phyloP scores from a whole-genome alignment of 2,888 invertebrate genomes.

The Pandemis cinnamomeana region DNA sequence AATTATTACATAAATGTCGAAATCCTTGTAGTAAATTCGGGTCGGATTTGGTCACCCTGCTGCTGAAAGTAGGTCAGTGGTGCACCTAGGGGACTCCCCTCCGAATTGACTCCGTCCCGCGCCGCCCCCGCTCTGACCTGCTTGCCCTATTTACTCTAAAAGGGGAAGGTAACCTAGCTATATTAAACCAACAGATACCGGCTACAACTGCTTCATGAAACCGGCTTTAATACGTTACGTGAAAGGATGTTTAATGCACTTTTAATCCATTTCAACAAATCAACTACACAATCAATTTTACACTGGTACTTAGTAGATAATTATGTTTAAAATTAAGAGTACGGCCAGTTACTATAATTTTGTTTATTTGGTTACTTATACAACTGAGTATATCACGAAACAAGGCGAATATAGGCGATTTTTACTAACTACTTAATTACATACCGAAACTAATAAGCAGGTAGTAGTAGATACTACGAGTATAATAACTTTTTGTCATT shows the following conservation, averaged over 20 bases:
- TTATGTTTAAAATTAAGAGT: no score
- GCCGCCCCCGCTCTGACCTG: constrained; percentile 47
- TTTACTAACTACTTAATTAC: no score
- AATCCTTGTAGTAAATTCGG: background rate
- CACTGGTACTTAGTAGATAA: no score
- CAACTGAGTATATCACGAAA: no score
- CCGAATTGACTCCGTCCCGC: constrained; percentile 51
- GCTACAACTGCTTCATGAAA: background rate
- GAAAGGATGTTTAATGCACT: background rate
- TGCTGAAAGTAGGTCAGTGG: constrained; percentile 76
- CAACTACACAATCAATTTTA: background rate
- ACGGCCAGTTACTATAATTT: no score
- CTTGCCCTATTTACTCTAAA: constrained; percentile 39
- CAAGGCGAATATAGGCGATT: no score
- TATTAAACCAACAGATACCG: constrained; percentile 23
- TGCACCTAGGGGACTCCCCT: constrained; percentile 70
- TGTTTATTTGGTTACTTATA: no score
- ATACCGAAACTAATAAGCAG: no score
- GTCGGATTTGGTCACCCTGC: constrained; percentile 43
- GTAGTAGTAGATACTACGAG: no score
- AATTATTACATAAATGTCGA: background rate
- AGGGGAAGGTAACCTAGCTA: constrained; percentile 45
- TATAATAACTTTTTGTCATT: background rate
- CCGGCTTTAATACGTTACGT: background rate
- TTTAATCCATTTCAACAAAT: background rate